Base-by-base conservation (phyloP, 1,140 invertebrate genomes). In the Pectinophora gossypiella region DNA sequence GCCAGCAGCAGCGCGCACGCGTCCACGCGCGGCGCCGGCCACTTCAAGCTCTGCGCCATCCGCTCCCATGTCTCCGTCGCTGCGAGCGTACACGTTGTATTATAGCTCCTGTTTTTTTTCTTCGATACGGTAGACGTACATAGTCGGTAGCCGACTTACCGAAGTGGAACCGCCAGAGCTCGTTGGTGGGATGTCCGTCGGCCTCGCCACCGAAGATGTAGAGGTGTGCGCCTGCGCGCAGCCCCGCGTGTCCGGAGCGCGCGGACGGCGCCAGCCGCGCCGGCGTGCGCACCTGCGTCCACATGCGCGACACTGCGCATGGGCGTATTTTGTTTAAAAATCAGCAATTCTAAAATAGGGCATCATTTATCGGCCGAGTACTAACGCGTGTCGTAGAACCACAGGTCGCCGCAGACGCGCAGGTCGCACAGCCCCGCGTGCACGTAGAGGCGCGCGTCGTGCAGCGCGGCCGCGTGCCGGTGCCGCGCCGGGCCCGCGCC, bases 361-460 rank as follows among this genome's bases (percentile, higher is more conserved):
- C n/a, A n/a, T n/a, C n/a, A n/a, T n/a, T n/a, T n/a, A n/a, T n/a
- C n/a, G n/a, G n/a, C n/a, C n/a, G n/a, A n/a, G n/a, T n/a, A n/a
- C 75, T 57, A 6, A 88, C 85, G 69, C 48, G 81, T 92, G 82
- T 95, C 94, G 90, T 93, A 97, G 70, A 91, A 91, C 96, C 96
- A 97, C 36, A 96, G 92, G 80, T 98, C 96, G 54, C 89, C 90
- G 62, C 94, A 90, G 59, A 94, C 93, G 51, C 94, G 91, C 1
- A 97, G 89, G 86, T 97, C 95, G 43, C 93, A 95, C 94, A 96
- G 96, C 0, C 96, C 96, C 3, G 95, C 96, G 79, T 95, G 96
- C 68, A 97, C 90, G 91, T 95, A 97, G 90, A 97, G 95, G 0
- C 91, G 89, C 44, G 92, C 90, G 40, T 92, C 93, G 69, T 96